Base-by-base conservation (phyloP, 2,888 invertebrate genomes). In the Alloplasta piceator region DNA sequence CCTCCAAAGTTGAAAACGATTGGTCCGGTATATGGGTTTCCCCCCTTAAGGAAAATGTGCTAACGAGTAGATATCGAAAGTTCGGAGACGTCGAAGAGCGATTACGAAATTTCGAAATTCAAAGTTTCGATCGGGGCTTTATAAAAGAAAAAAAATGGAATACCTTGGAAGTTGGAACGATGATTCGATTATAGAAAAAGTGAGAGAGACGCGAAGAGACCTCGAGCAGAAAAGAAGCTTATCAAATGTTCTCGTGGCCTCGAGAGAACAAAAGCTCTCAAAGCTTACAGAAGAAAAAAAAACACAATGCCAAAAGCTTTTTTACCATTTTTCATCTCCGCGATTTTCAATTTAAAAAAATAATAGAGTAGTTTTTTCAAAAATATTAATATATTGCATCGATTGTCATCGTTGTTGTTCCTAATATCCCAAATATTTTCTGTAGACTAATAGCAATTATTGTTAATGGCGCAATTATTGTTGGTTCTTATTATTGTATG, bases 201-300 rank as follows among this genome's bases (percentile, higher is more conserved):
- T 43, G 26, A 36, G 6, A 6, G 26, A 26, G 26, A 66, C 38
- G 48, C 36, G 38, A 14, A 70, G 58, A 36, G 72, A 55, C 81
- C 71, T 83, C 83, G 83, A 84, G 48, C 72, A 52, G n/a, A n/a
- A n/a, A 68, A 71, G 86, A 88, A 88, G 87, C 87, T 86, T 86
- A 83, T 82, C 85, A 86, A 88, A 84, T 86, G 86, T 83, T 56
- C 39, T 26, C 55, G 43, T 77, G 80, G 67, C 77, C 77, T 77
- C 77, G 80, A 77, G 67, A 9, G 74, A 68, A 76, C 52, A 38
- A 75, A 55, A n/a, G n/a, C 60, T 48, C 16, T 64, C 48, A 7
- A 52, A 50, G 39, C 75, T 58, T 60, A 50, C 16, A 50, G 50
- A 72, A 52, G 60, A 60, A 14, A 58, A 10, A n/a, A n/a, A n/a